phyloP scores from a whole-genome alignment of 2,888 invertebrate genomes.

The Sinohyriopsis cumingii region DNA sequence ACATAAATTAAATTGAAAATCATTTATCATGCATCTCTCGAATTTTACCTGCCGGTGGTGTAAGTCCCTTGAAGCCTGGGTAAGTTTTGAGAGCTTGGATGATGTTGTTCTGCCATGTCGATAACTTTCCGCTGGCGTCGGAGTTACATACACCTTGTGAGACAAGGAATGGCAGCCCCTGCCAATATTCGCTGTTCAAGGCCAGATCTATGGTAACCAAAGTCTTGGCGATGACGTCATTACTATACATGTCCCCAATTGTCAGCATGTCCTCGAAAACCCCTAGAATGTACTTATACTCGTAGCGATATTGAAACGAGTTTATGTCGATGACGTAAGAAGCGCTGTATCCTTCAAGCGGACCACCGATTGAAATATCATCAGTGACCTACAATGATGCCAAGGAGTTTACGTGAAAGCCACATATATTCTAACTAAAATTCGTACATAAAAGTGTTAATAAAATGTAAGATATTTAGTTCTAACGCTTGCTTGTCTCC shows the following conservation, averaged over 20 bases:
- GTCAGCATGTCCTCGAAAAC: constrained; percentile 24
- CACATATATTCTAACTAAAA: too few species aligned
- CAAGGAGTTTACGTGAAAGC: background rate
- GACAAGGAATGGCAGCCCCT: constrained; percentile 15
- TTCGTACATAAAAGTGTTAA: too few species aligned
- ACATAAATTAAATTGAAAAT: too few species aligned
- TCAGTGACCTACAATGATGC: constrained; percentile 23
- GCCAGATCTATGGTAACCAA: constrained; percentile 31
- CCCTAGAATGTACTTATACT: constrained; percentile 33
- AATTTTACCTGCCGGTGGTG: constrained; percentile 19
- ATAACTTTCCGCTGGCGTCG: constrained; percentile 11
- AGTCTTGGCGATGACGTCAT: constrained; percentile 34
- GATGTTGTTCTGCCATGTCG: constrained; percentile 26
- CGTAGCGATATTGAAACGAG: constrained; percentile 34
- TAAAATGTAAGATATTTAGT: too few species aligned
- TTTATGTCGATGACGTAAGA: constrained; percentile 32
- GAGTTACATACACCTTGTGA: constrained; percentile 23
- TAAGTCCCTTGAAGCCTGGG: constrained; percentile 22
- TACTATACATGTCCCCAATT: constrained; percentile 27
- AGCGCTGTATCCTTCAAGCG: constrained; percentile 22
- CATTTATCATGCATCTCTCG: too few species aligned
- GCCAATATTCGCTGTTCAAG: constrained; percentile 32
- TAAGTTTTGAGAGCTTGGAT: constrained; percentile 23
- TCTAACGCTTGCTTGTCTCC: too few species aligned
- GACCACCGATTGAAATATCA: constrained; percentile 31